These are phyloP conservation scores for Nineta flava DNA, from an alignment of 2,888 invertebrate genomes.

Conservation along the genomic window DNA sequence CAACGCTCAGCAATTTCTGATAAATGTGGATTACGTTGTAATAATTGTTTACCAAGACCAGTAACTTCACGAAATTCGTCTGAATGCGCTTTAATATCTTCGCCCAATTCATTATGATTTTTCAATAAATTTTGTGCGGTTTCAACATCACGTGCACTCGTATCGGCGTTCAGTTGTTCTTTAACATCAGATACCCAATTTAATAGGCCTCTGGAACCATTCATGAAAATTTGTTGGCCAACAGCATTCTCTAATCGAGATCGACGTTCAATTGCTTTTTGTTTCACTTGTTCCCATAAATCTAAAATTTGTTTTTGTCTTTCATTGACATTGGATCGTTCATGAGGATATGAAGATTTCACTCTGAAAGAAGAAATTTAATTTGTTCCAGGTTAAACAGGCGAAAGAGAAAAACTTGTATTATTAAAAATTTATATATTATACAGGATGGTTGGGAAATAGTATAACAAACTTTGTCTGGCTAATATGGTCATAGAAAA, in stretches of 20 bases:
- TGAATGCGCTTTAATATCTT: slow-evolving; percentile 79
- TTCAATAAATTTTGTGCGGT: slow-evolving; percentile 83
- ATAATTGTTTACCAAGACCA: slow-evolving; percentile 57
- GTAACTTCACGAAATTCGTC: slow-evolving; percentile 81
- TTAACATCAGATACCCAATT: slow-evolving; percentile 70
- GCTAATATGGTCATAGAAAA: no score
- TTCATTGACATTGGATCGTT: slow-evolving; percentile 68
- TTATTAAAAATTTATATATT: no score
- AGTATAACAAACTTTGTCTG: no score
- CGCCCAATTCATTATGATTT: slow-evolving; percentile 76
- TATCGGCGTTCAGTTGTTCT: slow-evolving; percentile 60
- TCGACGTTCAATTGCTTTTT: slow-evolving; percentile 70
- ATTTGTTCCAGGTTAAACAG: background rate
- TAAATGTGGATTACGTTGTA: slow-evolving; percentile 56
- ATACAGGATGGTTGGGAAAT: no score
- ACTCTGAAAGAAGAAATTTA: slow-evolving; percentile 39
- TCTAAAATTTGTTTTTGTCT: slow-evolving; percentile 72
- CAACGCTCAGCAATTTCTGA: slow-evolving; percentile 63
- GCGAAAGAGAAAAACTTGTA: background rate
- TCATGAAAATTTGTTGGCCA: slow-evolving; percentile 85
- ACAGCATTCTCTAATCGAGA: slow-evolving; percentile 83
- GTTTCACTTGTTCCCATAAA: slow-evolving; percentile 77
- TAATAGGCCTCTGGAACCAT: slow-evolving; percentile 64
- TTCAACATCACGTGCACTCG: slow-evolving; percentile 68
- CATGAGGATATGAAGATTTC: slow-evolving; percentile 81